Evolutionary conservation across 1,140 invertebrate species (phyloP).

Genomic region (Platyscapa corneri): DNA sequence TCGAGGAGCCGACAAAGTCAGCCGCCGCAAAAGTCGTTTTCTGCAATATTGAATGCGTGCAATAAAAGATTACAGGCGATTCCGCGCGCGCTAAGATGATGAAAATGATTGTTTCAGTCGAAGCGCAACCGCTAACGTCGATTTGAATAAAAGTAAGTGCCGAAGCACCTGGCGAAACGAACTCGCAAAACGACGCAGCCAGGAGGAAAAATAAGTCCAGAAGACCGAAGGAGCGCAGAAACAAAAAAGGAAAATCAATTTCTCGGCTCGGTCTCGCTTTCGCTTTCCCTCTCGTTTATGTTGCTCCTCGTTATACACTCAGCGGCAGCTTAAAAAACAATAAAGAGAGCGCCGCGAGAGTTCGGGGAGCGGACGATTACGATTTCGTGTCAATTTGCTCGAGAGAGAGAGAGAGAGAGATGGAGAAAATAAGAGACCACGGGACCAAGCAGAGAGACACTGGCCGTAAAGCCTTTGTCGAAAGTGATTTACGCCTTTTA

Average conservation of each 20-base stretch:
- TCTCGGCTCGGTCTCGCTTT: not conserved
- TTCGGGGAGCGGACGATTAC: slow-evolving; percentile 28
- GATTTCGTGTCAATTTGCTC: slow-evolving; percentile 41
- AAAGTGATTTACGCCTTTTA: no score
- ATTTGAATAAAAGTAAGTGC: slow-evolving; percentile 30
- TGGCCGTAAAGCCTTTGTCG: no score
- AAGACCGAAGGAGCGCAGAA: not conserved
- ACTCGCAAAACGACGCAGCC: not conserved
- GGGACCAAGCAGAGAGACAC: no score
- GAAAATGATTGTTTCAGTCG: slow-evolving; percentile 23
- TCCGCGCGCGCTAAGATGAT: not conserved
- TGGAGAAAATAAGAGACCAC: no score
- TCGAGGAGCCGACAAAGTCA: not conserved
- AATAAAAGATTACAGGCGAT: not conserved
- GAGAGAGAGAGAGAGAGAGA: not conserved
- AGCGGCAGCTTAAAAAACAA: slow-evolving; percentile 30
- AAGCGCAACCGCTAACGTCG: slow-evolving; percentile 12
- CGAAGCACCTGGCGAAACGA: not conserved
- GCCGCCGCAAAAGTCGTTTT: not conserved
- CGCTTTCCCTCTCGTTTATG: not conserved
- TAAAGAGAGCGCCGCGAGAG: not conserved
- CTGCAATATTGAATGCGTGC: not conserved
- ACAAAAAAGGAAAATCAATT: slow-evolving; percentile 42
- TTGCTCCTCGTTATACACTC: slow-evolving; percentile 25
- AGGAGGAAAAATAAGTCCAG: not conserved